phyloP scores from a whole-genome alignment of 1,140 invertebrate species.

The Micrasema minimum region DNA sequence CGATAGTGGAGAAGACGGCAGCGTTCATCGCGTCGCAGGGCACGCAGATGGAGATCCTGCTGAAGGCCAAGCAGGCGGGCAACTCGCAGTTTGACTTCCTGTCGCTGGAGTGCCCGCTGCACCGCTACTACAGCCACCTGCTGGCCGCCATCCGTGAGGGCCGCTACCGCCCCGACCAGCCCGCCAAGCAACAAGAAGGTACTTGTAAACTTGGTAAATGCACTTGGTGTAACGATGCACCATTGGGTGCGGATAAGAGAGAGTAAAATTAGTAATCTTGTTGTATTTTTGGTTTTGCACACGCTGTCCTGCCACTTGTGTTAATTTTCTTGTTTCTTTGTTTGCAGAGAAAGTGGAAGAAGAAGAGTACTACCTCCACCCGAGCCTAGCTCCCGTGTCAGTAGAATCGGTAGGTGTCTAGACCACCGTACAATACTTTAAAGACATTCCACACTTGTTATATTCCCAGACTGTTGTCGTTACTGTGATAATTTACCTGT shows the following conservation, averaged over 20 bases:
- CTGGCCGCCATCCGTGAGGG: slow-evolving; percentile 84
- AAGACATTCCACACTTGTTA: slow-evolving; percentile 10
- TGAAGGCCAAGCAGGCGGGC: slow-evolving; percentile 95
- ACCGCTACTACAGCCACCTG: slow-evolving; percentile 92
- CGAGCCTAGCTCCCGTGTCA: slow-evolving; percentile 70
- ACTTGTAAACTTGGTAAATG: too few relatives aligned
- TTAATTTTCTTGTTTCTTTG: too few relatives aligned
- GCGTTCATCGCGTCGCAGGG: slow-evolving; percentile 93
- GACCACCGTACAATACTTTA: slow-evolving; percentile 27
- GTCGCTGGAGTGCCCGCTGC: slow-evolving; percentile 83
- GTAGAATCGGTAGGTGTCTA: slow-evolving; percentile 70
- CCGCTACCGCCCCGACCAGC: slow-evolving; percentile 73
- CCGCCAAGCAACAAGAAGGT: slow-evolving; percentile 67
- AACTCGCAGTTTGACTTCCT: slow-evolving; percentile 96
- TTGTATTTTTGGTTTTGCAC: too few relatives aligned
- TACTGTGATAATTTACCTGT: slow-evolving; percentile 31
- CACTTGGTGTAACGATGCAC: too few relatives aligned
- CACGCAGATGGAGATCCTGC: slow-evolving; percentile 96
- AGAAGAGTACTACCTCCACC: slow-evolving; percentile 83
- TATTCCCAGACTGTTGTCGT: background rate
- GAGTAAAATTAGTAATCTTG: too few relatives aligned
- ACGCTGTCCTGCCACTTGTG: too few relatives aligned
- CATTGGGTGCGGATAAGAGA: slow-evolving; percentile 53
- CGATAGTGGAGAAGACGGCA: slow-evolving; percentile 97
- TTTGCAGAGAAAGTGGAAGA: slow-evolving; percentile 66